Conservation (phyloP, 2,113 vertebrate species). For the Cephalopterus ornatus region DNA sequence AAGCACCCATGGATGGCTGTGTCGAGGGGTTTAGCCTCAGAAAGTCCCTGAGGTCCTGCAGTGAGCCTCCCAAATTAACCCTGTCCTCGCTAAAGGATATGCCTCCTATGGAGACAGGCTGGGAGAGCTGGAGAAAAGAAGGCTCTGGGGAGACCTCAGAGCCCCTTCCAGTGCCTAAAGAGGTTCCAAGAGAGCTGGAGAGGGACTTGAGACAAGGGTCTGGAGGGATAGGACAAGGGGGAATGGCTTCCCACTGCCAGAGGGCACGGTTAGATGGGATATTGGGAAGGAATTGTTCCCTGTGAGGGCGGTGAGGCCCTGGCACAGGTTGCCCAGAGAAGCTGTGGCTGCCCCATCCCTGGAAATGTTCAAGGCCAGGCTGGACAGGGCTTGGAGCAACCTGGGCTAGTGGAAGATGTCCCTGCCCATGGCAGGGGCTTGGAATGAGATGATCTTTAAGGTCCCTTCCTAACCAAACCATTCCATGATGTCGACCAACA, state of each 20-base stretch:
- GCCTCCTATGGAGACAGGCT: not conserved
- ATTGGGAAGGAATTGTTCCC: not conserved
- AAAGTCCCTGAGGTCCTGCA: not conserved
- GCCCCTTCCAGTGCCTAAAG: not conserved
- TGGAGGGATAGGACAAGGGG: not conserved
- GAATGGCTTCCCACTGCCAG: not conserved
- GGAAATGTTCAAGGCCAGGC: not conserved
- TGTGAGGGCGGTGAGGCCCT: fast-evolving
- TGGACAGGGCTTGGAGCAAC: fast-evolving
- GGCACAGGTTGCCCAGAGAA: not conserved
- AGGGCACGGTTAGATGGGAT: not conserved
- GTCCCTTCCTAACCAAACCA: not conserved
- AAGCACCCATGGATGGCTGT: not conserved
- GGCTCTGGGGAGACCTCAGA: not conserved
- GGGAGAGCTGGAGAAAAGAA: not conserved
- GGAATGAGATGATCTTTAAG: not conserved
- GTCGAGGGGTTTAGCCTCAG: not conserved
- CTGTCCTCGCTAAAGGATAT: fast-evolving
- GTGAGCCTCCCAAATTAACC: not conserved
- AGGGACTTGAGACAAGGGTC: not conserved
- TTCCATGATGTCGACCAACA: not conserved
- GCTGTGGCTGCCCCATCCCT: not conserved
- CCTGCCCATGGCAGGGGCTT: not conserved
- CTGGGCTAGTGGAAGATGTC: not conserved
- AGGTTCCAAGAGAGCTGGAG: not conserved